Evolutionary conservation across 1,140 invertebrate genomes (phyloP), one percentile per base, ranked within the genome.

Genomic region (Apis florea): DNA sequence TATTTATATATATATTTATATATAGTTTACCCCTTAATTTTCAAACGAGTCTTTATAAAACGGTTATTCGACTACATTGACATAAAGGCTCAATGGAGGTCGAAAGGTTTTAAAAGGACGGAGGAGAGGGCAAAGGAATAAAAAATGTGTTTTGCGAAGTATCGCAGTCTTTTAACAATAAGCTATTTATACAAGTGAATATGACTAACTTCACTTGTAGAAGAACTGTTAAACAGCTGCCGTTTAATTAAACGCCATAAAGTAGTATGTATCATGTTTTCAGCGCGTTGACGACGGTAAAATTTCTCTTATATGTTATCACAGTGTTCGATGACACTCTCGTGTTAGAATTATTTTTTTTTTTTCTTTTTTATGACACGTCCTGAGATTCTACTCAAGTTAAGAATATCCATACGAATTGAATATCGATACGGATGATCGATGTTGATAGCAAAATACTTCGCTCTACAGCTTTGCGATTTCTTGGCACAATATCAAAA

Each of bases 401-500:
- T 53, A 72, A 68, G 54, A 66, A 26, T 58, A 71, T 64, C 49
- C 26, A 21, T 53, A 61, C 10, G 47, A 59, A 64, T 53, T 51
- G 17, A 31, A 19, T 53, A 26, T 26, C 51, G 64, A 54, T 15
- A 9, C 54, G 54, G 6, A 59, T 58, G 51, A 63, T 12, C 61
- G 53, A 82, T 53, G 49, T 61, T 56, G 47, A 77, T 85, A 85
- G 79, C 56, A 83, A 86, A 85, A 85, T 85, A 86, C 64, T 79
- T 79, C 74, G 80, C 64, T 72, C 75, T 74, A 78, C 64, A 59
- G 21, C 68, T 83, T n/a, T 69, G 61, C 74, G 51, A 83, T 78
- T 79, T 83, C 85, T 89, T 89, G 88, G 87, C 88, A 89, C 88
- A 88, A 84, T 64, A 76, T 84, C 63, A 64, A 76, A 84, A 79